A percentile compares a stretch with the other conserved stretches of the same genome.
phyloP scores from a whole-genome alignment of 2,797 vertebrate species.

The Garrulus glandarius region DNA sequence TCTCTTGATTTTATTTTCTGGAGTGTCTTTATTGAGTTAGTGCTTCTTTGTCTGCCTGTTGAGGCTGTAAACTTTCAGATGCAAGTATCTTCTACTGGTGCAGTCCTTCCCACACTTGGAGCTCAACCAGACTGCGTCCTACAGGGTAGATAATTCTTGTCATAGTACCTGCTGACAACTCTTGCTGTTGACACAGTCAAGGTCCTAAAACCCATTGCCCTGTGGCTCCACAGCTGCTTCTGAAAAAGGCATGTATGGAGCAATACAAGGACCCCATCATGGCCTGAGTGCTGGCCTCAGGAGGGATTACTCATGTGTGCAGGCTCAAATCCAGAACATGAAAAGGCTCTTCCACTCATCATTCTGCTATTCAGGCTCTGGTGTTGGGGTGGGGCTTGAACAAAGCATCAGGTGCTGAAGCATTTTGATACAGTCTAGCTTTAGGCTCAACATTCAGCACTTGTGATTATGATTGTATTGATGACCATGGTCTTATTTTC shows the following conservation, averaged over 20 bases:
- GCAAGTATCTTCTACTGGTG: background rate
- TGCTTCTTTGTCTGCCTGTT: background rate
- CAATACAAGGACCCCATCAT: background rate
- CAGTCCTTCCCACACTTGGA: background rate
- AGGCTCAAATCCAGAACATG: background rate
- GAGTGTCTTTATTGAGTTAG: background rate
- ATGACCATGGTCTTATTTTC: background rate
- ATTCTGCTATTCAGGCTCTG: background rate
- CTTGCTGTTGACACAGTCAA: background rate
- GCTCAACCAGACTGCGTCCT: background rate
- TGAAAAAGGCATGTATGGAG: background rate
- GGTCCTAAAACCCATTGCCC: background rate
- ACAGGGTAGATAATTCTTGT: background rate
- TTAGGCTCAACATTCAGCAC: background rate
- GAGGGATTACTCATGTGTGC: background rate
- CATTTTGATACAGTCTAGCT: background rate
- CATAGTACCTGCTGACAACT: accelerated
- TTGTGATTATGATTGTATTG: background rate
- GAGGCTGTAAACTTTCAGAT: background rate
- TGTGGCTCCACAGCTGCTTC: background rate
- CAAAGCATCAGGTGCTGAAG: background rate
- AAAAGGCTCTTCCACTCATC: conserved; percentile 4
- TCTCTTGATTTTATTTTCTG: background rate
- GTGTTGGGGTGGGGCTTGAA: background rate
- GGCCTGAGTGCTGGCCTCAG: background rate